Evolutionary conservation across 2,888 invertebrate genomes (phyloP), one percentile per base, ranked within the genome.

Genomic region (Chesias legatella): DNA sequence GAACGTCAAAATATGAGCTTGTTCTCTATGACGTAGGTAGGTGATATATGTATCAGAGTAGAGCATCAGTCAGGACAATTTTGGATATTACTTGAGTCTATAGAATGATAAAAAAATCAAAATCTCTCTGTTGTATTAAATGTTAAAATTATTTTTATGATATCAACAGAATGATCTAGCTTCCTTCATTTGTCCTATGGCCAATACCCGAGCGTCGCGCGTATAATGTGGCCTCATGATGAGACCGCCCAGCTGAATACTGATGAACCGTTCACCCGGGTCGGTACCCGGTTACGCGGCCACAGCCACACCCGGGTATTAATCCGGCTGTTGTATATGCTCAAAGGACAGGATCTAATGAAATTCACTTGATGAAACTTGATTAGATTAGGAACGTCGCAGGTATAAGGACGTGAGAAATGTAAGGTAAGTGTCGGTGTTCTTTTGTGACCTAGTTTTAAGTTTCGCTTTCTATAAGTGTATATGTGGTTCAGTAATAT

Each of bases 221-320:
- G 58, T 54, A 57, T 63, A 63, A 54, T 63, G 62, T 67, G 65
- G 67, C 58, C 58, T 58, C 46, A 65, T 72, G 73, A 73, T 75
- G 73, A 78, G 64, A 58, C 29, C 33, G 33, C 56, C 64, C 69
- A 66, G 58, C 47, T 66, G 79, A 78, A 79, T 77, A 73, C 77
- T 70, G 73, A 79, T 77, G 71, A 73, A 61, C 58, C 52, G 52
- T 49, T 64, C 64, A 63, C 61, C 67, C 60, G 60, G 54, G 25
- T 7, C 21, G 9, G 21, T 17, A 17, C 13, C 13, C 3, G 13
- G 13, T 17, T 17, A 5, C 13, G 3, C 13, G 13, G 13, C 2
- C 5, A 17, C 13, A 17, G 41, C 33, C 44, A 29, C 43, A 53
- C 39, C 33, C 29, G 37, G 48, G 53, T 66, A 68, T 73, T 73